Evolutionary conservation across 2,888 invertebrate genomes (phyloP).

Genomic region (Scrobipalpa costella): DNA sequence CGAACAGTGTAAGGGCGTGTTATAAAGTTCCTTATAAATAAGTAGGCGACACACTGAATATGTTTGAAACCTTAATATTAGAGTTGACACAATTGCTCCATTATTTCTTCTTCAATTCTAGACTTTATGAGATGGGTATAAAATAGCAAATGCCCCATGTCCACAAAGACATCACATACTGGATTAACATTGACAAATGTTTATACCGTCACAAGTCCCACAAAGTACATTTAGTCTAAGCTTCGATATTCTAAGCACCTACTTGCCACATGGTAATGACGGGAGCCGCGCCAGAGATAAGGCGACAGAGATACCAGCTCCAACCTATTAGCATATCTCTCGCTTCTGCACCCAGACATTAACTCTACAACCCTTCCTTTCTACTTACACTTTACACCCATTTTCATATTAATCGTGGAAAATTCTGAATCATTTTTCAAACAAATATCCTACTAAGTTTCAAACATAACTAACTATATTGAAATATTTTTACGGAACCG

Average conservation of each 20-base stretch:
- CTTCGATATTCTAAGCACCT: conserved; percentile 11
- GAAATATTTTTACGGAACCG: conserved; percentile 10
- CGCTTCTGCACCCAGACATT: neutral
- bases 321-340: neutral
- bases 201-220: neutral
- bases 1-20: neutral
- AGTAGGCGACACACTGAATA: neutral
- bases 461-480: neutral
- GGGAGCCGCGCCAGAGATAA: conserved; percentile 49
- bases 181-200: neutral
- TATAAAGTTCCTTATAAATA: neutral
- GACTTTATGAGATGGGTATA: too few relatives aligned
- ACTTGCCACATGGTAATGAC: conserved; percentile 40
- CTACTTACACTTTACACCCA: neutral
- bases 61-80: too few relatives aligned
- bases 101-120: too few relatives aligned
- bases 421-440: neutral
- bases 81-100: too few relatives aligned
- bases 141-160: too few relatives aligned
- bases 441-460: neutral
- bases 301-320: conserved; percentile 42
- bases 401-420: neutral
- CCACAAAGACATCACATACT: too few relatives aligned
- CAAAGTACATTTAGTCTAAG: neutral
- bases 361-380: neutral